phyloP scores from a whole-genome alignment of 2,888 invertebrate genomes.

The Anarsia innoxiella region DNA sequence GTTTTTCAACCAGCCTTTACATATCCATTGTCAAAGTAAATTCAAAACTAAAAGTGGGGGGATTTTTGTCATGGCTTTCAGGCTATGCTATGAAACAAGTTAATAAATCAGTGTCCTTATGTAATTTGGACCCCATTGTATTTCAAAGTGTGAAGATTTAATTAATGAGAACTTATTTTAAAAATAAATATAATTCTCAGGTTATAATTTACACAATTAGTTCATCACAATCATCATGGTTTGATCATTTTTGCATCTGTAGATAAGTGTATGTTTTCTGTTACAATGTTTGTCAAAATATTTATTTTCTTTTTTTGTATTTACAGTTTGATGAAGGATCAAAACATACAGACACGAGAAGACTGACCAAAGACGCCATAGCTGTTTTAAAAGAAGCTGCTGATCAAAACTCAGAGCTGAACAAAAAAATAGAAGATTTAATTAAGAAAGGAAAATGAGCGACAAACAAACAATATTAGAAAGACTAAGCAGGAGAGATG shows the following conservation, averaged over 20 bases:
- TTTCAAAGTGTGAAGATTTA: too few relatives aligned
- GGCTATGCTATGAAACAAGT: too few relatives aligned
- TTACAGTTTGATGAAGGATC: conserved; percentile 54
- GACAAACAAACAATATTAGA: conserved; percentile 61
- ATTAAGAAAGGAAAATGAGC: conserved; percentile 62
- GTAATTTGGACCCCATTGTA: too few relatives aligned
- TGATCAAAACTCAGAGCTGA: conserved; percentile 55
- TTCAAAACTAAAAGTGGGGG: too few relatives aligned
- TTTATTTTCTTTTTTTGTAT: conserved; percentile 17
- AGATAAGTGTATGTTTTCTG: conserved; percentile 9
- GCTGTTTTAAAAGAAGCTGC: conserved; percentile 65
- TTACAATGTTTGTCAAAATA: conserved; percentile 5
- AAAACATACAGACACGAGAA: conserved; percentile 51
- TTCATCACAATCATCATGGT: conserved; percentile 34
- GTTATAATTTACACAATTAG: too few relatives aligned
- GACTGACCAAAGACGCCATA: conserved; percentile 37
- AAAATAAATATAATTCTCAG: too few relatives aligned
- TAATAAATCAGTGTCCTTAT: too few relatives aligned
- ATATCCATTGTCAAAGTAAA: too few relatives aligned
- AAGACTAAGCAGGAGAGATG: conserved; percentile 72
- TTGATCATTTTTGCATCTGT: conserved; percentile 34
- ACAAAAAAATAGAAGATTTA: conserved; percentile 63
- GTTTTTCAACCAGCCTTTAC: too few relatives aligned
- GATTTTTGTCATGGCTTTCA: too few relatives aligned
- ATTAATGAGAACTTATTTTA: too few relatives aligned